phyloP scores from a whole-genome alignment of 1,140 invertebrate species.

The Dendroctonus valens region DNA sequence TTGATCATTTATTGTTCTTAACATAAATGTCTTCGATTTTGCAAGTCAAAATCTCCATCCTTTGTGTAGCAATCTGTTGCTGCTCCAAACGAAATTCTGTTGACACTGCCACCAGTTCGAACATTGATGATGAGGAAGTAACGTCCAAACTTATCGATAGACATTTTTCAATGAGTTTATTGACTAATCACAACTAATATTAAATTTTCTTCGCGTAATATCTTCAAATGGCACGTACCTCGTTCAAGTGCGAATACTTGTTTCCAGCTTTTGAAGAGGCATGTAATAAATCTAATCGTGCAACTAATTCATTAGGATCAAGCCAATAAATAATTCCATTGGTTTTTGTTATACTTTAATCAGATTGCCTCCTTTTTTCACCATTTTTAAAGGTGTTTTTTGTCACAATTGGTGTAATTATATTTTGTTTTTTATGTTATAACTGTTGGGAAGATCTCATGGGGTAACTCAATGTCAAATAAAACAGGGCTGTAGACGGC shows the following conservation, averaged over 20 bases:
- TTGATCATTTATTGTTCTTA: background rate
- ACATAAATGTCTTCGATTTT: no score
- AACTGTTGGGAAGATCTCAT: no score
- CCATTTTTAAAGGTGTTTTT: background rate
- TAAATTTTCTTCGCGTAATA: constrained; percentile 2
- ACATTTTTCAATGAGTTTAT: background rate
- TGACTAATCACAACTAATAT: background rate
- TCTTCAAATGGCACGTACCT: background rate
- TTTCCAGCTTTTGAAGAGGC: background rate
- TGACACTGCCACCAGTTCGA: background rate
- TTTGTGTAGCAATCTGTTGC: no score
- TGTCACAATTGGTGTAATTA: background rate
- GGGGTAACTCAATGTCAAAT: background rate
- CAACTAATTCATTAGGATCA: background rate
- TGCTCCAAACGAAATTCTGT: no score
- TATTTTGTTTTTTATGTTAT: no score
- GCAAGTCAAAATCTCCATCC: no score
- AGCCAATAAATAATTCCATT: background rate
- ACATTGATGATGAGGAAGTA: background rate
- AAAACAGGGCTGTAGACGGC: no score
- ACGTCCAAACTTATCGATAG: background rate
- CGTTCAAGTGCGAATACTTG: background rate
- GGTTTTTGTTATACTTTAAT: background rate
- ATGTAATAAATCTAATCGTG: background rate
- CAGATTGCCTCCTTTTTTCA: background rate